Evolutionary conservation across 1,140 invertebrate genomes (phyloP).

Genomic region (Steinernema khuongi): DNA sequence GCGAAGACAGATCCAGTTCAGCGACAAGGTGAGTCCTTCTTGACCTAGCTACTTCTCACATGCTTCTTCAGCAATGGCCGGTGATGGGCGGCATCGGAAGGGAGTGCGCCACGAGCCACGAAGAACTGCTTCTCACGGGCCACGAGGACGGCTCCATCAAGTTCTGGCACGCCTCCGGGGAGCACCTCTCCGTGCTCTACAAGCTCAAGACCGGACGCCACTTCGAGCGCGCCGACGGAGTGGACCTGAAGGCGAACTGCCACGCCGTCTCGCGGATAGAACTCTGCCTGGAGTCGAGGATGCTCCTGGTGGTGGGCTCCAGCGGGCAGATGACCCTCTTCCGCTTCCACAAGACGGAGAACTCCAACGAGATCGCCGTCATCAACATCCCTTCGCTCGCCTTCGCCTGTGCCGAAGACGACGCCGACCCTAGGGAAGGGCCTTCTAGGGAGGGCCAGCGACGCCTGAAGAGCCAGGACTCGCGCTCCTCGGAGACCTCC

Average conservation of each 20-base stretch:
- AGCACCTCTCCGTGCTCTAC: conserved; percentile 80
- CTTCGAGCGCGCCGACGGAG: conserved; percentile 68
- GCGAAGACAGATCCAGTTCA: conserved; percentile 75
- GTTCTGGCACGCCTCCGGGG: conserved; percentile 58
- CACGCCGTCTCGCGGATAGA: conserved; percentile 86
- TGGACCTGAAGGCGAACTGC: conserved; percentile 69
- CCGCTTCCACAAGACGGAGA: conserved; percentile 86
- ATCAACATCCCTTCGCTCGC: conserved; percentile 29
- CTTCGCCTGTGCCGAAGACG: conserved; percentile 22
- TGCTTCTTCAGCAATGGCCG: conserved; percentile 47
- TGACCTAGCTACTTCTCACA: background rate
- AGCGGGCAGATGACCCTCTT: conserved; percentile 87
- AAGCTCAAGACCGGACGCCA: conserved; percentile 93
- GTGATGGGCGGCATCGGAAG: conserved; percentile 50
- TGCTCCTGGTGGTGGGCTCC: conserved; percentile 80
- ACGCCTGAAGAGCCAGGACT: conserved; percentile 6
- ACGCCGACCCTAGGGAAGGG: background rate
- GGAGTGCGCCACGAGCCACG: conserved; percentile 58
- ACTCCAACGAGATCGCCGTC: conserved; percentile 74
- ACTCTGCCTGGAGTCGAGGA: conserved; percentile 83
- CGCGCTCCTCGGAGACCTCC: background rate
- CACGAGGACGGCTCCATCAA: conserved; percentile 58
- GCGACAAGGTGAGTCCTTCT: conserved; percentile 71
- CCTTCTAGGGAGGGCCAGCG: conserved; percentile 25
- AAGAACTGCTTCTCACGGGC: conserved; percentile 55